Base-by-base conservation (phyloP, 2,113 vertebrate genomes). In the Chaetura pelagica region DNA sequence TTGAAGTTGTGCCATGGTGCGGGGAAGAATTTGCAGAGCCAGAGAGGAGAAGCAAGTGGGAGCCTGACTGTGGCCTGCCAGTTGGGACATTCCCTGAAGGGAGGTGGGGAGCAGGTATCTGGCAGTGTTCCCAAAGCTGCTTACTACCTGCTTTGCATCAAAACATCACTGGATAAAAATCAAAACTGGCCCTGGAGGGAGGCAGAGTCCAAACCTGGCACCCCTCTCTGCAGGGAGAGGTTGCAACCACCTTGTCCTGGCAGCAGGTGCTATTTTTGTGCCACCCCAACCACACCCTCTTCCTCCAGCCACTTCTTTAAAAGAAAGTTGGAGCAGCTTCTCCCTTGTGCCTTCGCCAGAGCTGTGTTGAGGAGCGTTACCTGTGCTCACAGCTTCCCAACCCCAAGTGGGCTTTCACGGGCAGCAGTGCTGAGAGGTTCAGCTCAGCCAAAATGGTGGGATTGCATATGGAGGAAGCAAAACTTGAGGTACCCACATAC, bases 21-120 rank as follows among this genome's bases (percentile, higher is more conserved):
- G 2, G 79, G 66, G 94, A 86, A 63, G 52, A 38, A 42, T 90
- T 72, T 0, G 1, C 76, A 48, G 90, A 94, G 73, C 86, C 0
- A 8, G 72, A 63, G 93, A 93, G 52, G 34, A 92, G 91, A 91
- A 96, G 93, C 96, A 96, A 96, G 95, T 96, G 94, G 73, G 91
- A 85, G 95, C 96, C 94, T 97, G 96, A 96, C 64, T 89, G 74
- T 7, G 72, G 80, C 32, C 83, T 93, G 4, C 79, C 2, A 3
- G n/a, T 29, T 74, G 72, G 90, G 82, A 93, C 27, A 72, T 90
- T 82, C 86, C 82, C 91, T 64, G 48, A 11, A 84, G 38, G 77
- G 80, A 75, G 84, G 80, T 48, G 68, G 94, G 83, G 89, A 95
- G 89, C 89, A 87, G 93, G 68, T 59, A 87, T 24, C 91, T 94